Percentiles rank a stretch among this genome's conserved stretches.
phyloP scores from a whole-genome alignment of 2,888 invertebrate genomes.

The Bombylius major region DNA sequence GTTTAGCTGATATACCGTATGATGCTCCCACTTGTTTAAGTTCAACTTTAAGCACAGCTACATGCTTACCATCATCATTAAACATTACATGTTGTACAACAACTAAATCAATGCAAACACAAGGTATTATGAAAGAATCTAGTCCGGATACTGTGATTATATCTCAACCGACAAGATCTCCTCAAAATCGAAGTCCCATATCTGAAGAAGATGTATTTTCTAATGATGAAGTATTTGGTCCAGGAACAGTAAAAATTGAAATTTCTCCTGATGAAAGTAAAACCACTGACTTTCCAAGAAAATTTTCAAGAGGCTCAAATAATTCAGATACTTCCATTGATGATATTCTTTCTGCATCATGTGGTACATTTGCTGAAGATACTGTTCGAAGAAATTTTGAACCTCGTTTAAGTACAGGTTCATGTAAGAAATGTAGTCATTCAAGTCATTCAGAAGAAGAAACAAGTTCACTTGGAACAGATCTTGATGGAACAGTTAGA shows the following conservation, averaged over 20 bases:
- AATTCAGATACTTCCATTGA: conserved; percentile 53
- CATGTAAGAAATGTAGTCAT: conserved; percentile 51
- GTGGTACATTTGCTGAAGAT: conserved; percentile 44
- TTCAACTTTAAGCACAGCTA: conserved; percentile 30
- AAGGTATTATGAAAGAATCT: conserved; percentile 8
- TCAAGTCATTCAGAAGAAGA: conserved; percentile 64
- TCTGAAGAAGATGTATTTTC: conserved; percentile 48
- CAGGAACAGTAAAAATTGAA: conserved; percentile 43
- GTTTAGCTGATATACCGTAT: conserved; percentile 22
- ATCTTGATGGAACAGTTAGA: conserved; percentile 69
- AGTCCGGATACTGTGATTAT: conserved; percentile 42
- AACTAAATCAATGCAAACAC: conserved; percentile 19
- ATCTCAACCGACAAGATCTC: conserved; percentile 47
- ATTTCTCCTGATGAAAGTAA: conserved; percentile 46
- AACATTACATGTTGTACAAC: conserved; percentile 30
- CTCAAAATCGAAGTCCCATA: conserved; percentile 46
- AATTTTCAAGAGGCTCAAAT: conserved; percentile 41
- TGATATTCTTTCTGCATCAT: conserved; percentile 43
- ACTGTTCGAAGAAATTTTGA: conserved; percentile 37
- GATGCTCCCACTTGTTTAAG: conserved; percentile 31
- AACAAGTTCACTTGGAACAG: conserved; percentile 63
- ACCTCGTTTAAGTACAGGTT: conserved; percentile 41
- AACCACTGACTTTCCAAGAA: conserved; percentile 26
- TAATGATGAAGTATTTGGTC: conserved; percentile 48
- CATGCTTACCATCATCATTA: conserved; percentile 30